These are phyloP conservation scores for Xyrauchen texanus DNA, from an alignment of 2,113 vertebrate species.

Conservation along the genomic window DNA sequence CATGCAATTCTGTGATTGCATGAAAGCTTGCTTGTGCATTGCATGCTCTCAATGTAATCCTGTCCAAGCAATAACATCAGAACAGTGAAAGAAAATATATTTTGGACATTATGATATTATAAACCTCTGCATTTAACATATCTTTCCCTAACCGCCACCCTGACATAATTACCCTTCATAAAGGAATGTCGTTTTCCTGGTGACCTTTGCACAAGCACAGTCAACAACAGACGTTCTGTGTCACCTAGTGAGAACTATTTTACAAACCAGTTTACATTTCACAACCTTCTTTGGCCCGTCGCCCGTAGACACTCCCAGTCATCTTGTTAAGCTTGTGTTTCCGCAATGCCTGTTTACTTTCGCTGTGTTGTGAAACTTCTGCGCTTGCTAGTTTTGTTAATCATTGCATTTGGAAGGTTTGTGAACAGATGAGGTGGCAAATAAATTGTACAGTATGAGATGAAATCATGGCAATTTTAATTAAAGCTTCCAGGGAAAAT, in stretches of 20 bases:
- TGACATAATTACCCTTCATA: neutral
- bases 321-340: neutral
- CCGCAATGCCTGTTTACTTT: neutral
- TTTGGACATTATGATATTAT: too few species aligned
- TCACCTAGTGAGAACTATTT: slow-evolving; percentile 6
- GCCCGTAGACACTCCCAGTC: slow-evolving; percentile 7
- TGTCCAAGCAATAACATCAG: too few species aligned
- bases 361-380: neutral
- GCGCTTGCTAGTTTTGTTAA: neutral
- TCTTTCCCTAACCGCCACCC: neutral
- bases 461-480: slow-evolving; percentile 2
- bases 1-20: too few species aligned
- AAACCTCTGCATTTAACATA: neutral
- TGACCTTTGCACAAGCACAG: neutral
- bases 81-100: too few species aligned
- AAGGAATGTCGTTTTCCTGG: slow-evolving; percentile 22
- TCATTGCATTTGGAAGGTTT: slow-evolving; percentile 1
- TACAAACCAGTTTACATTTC: slow-evolving; percentile 24
- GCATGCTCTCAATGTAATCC: too few species aligned
- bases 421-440: neutral
- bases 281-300: neutral
- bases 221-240: neutral
- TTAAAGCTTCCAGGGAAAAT: neutral
- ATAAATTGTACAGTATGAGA: neutral
- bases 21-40: too few species aligned